Base-by-base conservation (phyloP, 2,888 invertebrate genomes). In the Scaptomyza cyrtandrae region DNA sequence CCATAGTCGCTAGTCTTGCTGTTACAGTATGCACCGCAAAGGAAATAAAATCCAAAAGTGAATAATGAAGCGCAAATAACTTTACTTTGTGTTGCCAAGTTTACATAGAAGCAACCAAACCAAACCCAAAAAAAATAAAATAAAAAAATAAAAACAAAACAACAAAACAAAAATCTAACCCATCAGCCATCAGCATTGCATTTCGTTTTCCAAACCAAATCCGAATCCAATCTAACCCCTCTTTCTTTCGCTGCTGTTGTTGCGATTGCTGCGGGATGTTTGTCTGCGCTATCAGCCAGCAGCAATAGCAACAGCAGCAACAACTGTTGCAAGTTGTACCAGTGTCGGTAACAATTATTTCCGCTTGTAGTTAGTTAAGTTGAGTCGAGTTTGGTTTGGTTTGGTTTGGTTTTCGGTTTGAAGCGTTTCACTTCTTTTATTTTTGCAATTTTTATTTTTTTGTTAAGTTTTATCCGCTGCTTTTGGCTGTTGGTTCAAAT, bases 31-130 rank as follows among this genome's bases (percentile, higher is more conserved):
- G 61, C 57, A 49, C 65, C 76, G 64, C 86, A 74, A 74, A 76
- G 80, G 63, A 78, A 76, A 80, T 76, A 83, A 83, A 86, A 84
- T 73, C 80, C 80, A 78, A 80, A 86, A 88, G 86, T 88, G 89
- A 88, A 89, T 88, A 88, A 88, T 88, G 88, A 88, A 89, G 86
- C 88, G 86, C 89, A 88, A 88, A 89, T 88, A 89, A 86, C 76
- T 86, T 89, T 81, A 70, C 82, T 85, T 82, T 81, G 79, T 75
- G 71, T 63, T 72, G 68, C 52, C 70, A 64, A 69, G 67, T 63
- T 72, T 72, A 41, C 57, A 69, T 55, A 62, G 55, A 16, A 7
- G 41, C 41, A 41, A 50, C 54, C 31, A 54, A 9, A 16, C 46
- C 11, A 29, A 31, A 16, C n/a, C 24, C 27, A n/a, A n/a, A n/a